Conservation (phyloP, 2,888 invertebrate genomes). For the Drosophila ustulata region DNA sequence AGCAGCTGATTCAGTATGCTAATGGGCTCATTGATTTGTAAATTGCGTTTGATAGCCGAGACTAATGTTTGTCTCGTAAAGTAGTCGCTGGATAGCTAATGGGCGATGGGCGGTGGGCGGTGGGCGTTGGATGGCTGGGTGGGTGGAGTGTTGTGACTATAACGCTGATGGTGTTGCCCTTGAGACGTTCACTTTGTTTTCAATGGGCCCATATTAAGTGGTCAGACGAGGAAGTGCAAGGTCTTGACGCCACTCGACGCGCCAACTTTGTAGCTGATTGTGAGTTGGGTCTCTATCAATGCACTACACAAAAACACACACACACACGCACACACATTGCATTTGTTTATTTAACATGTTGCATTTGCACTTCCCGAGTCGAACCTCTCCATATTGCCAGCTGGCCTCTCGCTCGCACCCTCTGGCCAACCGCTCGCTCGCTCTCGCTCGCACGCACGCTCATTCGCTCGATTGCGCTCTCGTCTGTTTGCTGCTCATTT, state of each 20-base stretch:
- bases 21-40: slow-evolving; percentile 1
- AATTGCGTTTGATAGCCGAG: not conserved
- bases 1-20: slow-evolving; percentile 3
- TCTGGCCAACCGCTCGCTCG: not conserved
- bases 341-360: slow-evolving; percentile 71
- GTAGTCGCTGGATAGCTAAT: not conserved
- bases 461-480: slow-evolving; percentile 24
- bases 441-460: not conserved
- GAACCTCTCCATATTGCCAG: not conserved
- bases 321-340: not conserved
- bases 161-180: slow-evolving; percentile 34
- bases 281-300: slow-evolving; percentile 41
- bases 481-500: slow-evolving; percentile 35
- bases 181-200: slow-evolving; percentile 40
- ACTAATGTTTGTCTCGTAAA: not conserved
- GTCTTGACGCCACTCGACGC: slow-evolving; percentile 55
- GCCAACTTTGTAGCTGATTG: slow-evolving; percentile 60
- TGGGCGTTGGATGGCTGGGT: slow-evolving; percentile 4
- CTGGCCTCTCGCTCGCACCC: not conserved
- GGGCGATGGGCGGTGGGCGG: not conserved
- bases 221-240: slow-evolving; percentile 53
- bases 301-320: not conserved
- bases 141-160: not conserved
- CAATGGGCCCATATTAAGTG: slow-evolving; percentile 43
- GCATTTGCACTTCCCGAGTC: slow-evolving; percentile 54